These are phyloP conservation scores for Porites lobata DNA, from an alignment of 92 coral and sea anemone genomes.

Conservation along the genomic window DNA sequence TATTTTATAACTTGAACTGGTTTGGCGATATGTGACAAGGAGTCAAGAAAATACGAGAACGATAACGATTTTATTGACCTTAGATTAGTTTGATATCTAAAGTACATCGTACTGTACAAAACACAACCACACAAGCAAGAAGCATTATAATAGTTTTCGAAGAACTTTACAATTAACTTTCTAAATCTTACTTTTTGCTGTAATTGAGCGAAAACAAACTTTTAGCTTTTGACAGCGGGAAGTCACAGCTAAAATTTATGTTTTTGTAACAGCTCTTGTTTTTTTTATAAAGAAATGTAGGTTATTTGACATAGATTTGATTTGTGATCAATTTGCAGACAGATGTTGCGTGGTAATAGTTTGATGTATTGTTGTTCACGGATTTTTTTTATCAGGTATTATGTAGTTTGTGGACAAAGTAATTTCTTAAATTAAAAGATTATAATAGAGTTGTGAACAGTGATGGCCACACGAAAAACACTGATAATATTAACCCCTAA, in stretches of 20 bases:
- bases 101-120: background rate
- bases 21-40: background rate
- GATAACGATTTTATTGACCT: conserved; percentile 4
- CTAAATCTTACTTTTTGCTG: no score
- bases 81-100: background rate
- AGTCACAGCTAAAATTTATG: background rate
- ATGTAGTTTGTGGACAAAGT: conserved; percentile 6
- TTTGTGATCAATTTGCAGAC: conserved; percentile 34
- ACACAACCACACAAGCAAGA: background rate
- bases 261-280: conserved; percentile 17
- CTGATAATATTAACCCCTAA: background rate
- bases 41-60: background rate
- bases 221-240: background rate
- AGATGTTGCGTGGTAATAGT: conserved; percentile 11
- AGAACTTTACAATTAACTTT: background rate
- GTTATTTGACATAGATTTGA: conserved; percentile 9
- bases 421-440: background rate
- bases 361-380: background rate
- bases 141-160: background rate
- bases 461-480: background rate
- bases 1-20: background rate
- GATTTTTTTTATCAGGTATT: conserved; percentile 7
- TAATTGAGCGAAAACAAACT: background rate
- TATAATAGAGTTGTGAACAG: background rate
- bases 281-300: background rate